These are phyloP conservation scores for Nicator chloris DNA, from an alignment of 2,113 vertebrate species.

Conservation along the genomic window DNA sequence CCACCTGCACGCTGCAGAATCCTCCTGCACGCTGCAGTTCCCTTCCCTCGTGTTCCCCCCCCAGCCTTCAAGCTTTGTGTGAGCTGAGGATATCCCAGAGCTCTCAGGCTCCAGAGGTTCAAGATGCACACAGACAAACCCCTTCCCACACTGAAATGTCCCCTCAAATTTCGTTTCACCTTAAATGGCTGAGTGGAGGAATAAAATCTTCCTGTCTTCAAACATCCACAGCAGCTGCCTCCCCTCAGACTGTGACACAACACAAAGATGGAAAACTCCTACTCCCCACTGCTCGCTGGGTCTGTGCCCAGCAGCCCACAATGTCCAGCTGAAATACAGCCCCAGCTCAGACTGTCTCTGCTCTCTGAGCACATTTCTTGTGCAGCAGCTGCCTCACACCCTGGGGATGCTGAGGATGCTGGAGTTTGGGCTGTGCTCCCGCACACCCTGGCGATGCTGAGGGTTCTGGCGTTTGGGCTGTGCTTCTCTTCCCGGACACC, in stretches of 20 bases:
- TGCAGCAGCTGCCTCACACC: slow-evolving; percentile 4
- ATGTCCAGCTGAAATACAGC: neutral
- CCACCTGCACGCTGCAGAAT: neutral
- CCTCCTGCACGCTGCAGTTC: neutral
- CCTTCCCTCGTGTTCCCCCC: too few species aligned
- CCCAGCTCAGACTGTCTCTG: neutral
- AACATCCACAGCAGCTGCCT: slow-evolving; percentile 38
- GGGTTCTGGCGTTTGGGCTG: too few species aligned
- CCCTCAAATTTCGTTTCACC: slow-evolving; percentile 11
- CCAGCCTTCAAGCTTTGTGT: neutral
- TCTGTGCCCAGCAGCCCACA: neutral
- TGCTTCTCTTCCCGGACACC: too few species aligned
- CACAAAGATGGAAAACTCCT: slow-evolving; percentile 30
- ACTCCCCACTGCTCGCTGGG: slow-evolving; percentile 6
- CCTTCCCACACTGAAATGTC: neutral
- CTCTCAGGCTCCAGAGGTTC: neutral
- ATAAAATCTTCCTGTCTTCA: neutral
- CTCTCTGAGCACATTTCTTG: neutral
- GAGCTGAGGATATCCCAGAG: neutral
- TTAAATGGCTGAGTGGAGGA: neutral
- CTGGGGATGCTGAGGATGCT: neutral
- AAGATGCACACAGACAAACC: neutral
- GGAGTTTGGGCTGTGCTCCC: neutral
- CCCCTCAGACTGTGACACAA: slow-evolving; percentile 25
- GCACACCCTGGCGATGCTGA: too few species aligned